These are phyloP conservation scores for Trachemys scripta DNA, from an alignment of 2,113 vertebrate genomes.

Conservation along the genomic window DNA sequence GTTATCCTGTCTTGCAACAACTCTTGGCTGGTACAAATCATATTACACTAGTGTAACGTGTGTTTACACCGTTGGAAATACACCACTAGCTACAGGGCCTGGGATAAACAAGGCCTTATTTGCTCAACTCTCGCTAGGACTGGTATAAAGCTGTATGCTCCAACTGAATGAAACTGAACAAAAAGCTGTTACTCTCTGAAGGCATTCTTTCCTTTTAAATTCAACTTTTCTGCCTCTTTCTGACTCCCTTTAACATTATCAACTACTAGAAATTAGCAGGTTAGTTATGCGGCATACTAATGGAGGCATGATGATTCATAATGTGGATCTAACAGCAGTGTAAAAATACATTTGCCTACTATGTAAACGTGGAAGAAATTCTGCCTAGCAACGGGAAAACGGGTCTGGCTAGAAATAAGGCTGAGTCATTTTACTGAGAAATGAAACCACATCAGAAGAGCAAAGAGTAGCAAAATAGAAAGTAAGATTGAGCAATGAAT, in stretches of 20 bases:
- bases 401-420: background rate
- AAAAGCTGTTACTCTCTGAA: background rate
- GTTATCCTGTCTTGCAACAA: background rate
- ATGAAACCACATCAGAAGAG: background rate
- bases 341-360: accelerated
- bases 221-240: background rate
- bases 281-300: accelerated
- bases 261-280: accelerated
- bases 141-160: background rate
- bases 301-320: accelerated
- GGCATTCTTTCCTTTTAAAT: background rate
- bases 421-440: background rate
- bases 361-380: accelerated
- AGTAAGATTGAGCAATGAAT: background rate
- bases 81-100: background rate
- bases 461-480: background rate
- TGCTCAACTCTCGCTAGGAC: background rate
- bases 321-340: background rate
- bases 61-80: background rate
- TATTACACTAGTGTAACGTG: background rate
- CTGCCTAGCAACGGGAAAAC: background rate
- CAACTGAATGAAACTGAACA: background rate
- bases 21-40: background rate
- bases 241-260: accelerated
- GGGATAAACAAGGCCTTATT: background rate